phyloP scores from a whole-genome alignment of 2,888 invertebrate genomes.

The Isotomurus palustris region DNA sequence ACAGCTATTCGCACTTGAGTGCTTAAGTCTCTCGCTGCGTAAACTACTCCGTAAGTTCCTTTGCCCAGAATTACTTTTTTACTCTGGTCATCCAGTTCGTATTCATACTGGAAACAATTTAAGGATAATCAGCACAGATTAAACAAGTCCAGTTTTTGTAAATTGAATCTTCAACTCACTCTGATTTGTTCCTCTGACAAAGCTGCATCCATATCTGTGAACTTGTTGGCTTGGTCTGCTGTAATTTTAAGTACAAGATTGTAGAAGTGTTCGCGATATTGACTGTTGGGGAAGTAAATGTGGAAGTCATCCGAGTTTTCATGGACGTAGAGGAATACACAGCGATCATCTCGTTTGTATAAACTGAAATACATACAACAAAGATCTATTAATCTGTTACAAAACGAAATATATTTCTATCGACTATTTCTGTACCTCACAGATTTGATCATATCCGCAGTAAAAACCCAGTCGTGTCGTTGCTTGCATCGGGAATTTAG shows the following conservation, averaged over 20 bases:
- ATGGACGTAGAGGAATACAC: slow-evolving; percentile 93
- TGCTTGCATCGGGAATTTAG: slow-evolving; percentile 73
- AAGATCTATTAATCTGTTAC: slow-evolving; percentile 25
- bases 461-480: slow-evolving; percentile 91
- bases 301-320: slow-evolving; percentile 66
- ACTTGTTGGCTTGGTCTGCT: slow-evolving; percentile 74
- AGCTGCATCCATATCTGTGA: slow-evolving; percentile 70
- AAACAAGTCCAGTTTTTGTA: not conserved
- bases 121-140: too few species aligned
- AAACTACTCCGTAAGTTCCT: slow-evolving; percentile 94
- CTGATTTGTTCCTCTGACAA: slow-evolving; percentile 69
- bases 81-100: slow-evolving; percentile 86
- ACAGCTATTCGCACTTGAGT: slow-evolving; percentile 94
- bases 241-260: slow-evolving; percentile 81
- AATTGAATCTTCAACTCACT: slow-evolving; percentile 50
- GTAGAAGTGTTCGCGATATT: slow-evolving; percentile 76
- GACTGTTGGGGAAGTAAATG: slow-evolving; percentile 90
- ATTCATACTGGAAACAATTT: slow-evolving; percentile 72
- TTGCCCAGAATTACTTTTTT: slow-evolving; percentile 82
- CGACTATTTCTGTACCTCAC: slow-evolving; percentile 59
- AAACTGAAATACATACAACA: too few species aligned
- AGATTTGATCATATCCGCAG: slow-evolving; percentile 80
- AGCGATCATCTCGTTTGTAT: slow-evolving; percentile 92
- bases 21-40: slow-evolving; percentile 85
- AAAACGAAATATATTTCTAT: not conserved